Evolutionary conservation across 2,797 vertebrate species (phyloP).

Genomic region (Eidolon dupreanum): DNA sequence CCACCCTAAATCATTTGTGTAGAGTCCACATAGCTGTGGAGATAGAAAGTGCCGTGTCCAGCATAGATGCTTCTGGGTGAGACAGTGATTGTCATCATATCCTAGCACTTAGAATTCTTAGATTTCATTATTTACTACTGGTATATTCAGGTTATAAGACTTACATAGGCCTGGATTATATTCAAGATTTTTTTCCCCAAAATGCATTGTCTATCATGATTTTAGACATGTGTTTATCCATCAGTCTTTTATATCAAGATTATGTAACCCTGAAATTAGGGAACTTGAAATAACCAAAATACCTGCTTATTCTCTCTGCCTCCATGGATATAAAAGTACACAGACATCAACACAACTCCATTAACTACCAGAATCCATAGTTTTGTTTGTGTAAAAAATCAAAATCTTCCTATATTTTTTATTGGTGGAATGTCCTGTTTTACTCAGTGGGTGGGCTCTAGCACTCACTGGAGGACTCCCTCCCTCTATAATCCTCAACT

Average conservation of each 20-base stretch:
- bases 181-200: background rate
- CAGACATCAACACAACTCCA: background rate
- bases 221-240: background rate
- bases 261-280: background rate
- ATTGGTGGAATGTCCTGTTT: background rate
- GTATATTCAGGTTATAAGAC: background rate
- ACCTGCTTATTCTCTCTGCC: background rate
- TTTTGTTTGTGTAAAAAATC: background rate
- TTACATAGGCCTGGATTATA: background rate
- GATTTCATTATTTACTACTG: background rate
- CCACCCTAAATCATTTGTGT: background rate
- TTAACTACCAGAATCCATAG: fast-evolving
- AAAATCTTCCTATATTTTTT: background rate
- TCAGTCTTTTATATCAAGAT: background rate
- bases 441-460: background rate
- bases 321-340: background rate
- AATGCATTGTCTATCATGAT: background rate
- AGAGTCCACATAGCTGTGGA: background rate
- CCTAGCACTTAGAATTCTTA: background rate
- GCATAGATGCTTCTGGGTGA: background rate
- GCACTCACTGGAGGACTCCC: background rate
- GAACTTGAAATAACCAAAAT: background rate
- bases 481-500: background rate
- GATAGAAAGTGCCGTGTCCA: background rate
- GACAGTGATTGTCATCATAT: background rate